Evolutionary conservation across 2,113 vertebrate genomes (phyloP).

Genomic region (Silurus meridionalis): DNA sequence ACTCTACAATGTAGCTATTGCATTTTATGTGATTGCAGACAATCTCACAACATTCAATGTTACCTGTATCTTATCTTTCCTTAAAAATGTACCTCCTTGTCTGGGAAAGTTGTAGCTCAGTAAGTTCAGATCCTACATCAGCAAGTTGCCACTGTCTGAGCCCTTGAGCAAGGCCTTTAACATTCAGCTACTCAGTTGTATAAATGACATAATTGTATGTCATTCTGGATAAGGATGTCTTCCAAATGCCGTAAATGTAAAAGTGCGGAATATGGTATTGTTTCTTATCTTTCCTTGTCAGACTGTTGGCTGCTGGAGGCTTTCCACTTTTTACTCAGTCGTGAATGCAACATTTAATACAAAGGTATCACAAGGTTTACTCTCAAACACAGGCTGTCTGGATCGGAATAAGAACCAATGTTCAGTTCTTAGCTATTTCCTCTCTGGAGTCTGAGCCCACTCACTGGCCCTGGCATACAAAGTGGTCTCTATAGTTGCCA

Average conservation of each 20-base stretch:
- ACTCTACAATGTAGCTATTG: background rate
- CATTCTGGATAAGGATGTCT: too few species aligned
- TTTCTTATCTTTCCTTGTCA: background rate
- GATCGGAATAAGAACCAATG: slow-evolving; percentile 1
- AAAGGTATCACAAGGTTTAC: background rate
- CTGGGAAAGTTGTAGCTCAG: too few species aligned
- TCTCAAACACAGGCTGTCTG: background rate
- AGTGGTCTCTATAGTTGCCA: slow-evolving; percentile 37
- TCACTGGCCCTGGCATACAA: slow-evolving; percentile 42
- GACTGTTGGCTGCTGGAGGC: background rate
- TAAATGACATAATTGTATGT: too few species aligned
- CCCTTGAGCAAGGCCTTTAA: too few species aligned
- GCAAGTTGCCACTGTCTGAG: too few species aligned
- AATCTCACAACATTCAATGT: background rate
- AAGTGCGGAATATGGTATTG: background rate
- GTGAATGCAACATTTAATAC: background rate
- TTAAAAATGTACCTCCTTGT: too few species aligned
- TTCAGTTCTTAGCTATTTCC: slow-evolving; percentile 27
- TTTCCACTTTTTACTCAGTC: background rate
- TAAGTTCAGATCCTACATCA: too few species aligned
- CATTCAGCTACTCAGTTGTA: too few species aligned
- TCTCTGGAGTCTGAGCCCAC: slow-evolving; percentile 42
- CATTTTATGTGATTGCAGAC: background rate
- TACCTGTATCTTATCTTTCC: background rate
- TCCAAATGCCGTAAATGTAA: too few species aligned